phyloP scores from a whole-genome alignment of 2,113 vertebrate genomes.

The Columba livia region DNA sequence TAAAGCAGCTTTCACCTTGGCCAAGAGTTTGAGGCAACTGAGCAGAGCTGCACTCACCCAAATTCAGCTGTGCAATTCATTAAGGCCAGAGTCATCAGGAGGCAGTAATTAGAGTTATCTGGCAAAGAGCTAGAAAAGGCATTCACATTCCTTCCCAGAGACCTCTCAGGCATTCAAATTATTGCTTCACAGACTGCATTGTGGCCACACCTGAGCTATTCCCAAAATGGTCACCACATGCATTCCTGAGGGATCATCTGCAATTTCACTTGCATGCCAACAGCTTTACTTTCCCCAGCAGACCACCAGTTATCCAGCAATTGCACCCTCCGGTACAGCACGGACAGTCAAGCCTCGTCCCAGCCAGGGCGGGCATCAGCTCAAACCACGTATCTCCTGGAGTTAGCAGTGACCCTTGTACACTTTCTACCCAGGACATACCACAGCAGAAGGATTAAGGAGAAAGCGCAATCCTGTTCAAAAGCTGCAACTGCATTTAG shows the following conservation, averaged over 20 bases:
- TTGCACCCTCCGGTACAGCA: not conserved
- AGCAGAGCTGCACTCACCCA: not conserved
- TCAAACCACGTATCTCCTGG: not conserved
- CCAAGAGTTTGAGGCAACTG: not conserved
- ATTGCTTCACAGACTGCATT: not conserved
- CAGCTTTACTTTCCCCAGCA: not conserved
- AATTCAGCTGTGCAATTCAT: constrained; percentile 9
- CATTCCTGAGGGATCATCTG: constrained; percentile 1
- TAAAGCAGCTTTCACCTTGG: not conserved
- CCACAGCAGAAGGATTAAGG: not conserved
- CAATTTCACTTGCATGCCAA: not conserved
- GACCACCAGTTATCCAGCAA: not conserved
- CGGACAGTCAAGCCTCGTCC: rapidly evolving
- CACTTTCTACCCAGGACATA: not conserved
- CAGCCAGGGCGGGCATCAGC: not conserved
- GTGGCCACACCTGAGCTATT: constrained; percentile 41
- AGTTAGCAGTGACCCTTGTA: not conserved
- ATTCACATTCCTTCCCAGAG: constrained; percentile 19
- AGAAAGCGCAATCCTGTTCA: not conserved
- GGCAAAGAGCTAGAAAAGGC: not conserved
- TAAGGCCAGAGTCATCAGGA: not conserved
- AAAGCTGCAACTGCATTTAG: not conserved
- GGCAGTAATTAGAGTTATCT: not conserved
- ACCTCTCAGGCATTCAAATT: constrained; percentile 38
- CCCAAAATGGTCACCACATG: not conserved